These are phyloP conservation scores for Melanostoma mellinum DNA, from an alignment of 2,888 invertebrate species.

Conservation along the genomic window DNA sequence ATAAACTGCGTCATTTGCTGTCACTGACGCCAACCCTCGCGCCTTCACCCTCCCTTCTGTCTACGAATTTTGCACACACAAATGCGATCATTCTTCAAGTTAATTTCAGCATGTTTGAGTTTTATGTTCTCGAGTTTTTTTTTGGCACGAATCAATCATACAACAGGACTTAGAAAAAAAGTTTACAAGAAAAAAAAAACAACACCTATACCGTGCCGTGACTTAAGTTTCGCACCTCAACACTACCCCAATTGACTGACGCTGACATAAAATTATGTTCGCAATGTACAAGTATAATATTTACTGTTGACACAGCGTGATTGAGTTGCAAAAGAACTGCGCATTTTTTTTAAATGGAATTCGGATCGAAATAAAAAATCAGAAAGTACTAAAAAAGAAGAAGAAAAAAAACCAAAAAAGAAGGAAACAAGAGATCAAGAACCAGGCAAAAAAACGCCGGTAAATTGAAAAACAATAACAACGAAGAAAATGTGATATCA, in stretches of 20 bases:
- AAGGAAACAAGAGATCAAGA: slow-evolving; percentile 8
- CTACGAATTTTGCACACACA: no score
- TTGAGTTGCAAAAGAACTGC: slow-evolving; percentile 57
- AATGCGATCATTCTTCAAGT: no score
- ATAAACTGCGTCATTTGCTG: neutral
- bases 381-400: neutral
- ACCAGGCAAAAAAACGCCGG: slow-evolving; percentile 20
- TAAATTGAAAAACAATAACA: slow-evolving; percentile 21
- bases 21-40: neutral
- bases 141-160: no score
- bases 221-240: no score
- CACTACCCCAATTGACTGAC: no score
- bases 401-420: slow-evolving; percentile 6
- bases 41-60: neutral
- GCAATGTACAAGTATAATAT: neutral
- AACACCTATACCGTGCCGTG: no score
- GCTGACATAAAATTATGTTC: no score
- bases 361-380: neutral
- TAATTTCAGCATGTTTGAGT: no score
- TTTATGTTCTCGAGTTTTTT: no score
- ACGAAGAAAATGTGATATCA: slow-evolving; percentile 33
- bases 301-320: slow-evolving; percentile 42
- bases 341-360: slow-evolving; percentile 52
- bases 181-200: no score
- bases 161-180: no score